These are phyloP conservation scores for Melanostoma scalare DNA, from an alignment of 2,888 invertebrate species.

Conservation along the genomic window DNA sequence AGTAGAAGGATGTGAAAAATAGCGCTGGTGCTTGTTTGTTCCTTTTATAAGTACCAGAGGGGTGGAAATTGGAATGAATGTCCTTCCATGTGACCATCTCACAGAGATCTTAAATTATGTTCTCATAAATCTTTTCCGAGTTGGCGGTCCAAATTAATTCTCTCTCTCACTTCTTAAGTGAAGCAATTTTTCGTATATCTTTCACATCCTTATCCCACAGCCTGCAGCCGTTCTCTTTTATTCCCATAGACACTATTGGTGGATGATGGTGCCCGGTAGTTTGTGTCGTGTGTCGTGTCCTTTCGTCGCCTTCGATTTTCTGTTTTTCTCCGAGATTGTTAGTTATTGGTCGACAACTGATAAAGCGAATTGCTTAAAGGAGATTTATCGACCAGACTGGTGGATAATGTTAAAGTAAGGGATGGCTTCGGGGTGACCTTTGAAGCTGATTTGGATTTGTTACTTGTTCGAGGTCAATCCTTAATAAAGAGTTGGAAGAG, in stretches of 20 bases:
- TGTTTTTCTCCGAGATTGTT: constrained; percentile 62
- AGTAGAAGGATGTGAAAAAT: constrained; percentile 67
- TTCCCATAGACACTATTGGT: constrained; percentile 13
- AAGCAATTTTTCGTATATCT: constrained; percentile 65
- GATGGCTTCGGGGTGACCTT: constrained; percentile 22
- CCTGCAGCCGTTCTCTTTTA: constrained; percentile 9
- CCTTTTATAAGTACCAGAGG: constrained; percentile 1
- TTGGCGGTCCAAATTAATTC: constrained; percentile 72
- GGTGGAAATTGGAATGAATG: constrained; percentile 55
- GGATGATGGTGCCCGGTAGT: constrained; percentile 41
- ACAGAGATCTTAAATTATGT: constrained; percentile 74
- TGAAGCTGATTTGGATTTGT: neutral
- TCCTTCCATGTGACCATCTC: constrained; percentile 69
- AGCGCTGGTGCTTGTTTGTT: constrained; percentile 66
- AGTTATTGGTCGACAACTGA: constrained; percentile 72
- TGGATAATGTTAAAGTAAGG: constrained; percentile 33
- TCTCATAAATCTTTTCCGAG: constrained; percentile 74
- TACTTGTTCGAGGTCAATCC: no score
- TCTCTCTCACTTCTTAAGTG: constrained; percentile 68
- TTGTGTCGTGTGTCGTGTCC: constrained; percentile 61
- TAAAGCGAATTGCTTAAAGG: constrained; percentile 71
- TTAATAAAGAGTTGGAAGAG: no score
- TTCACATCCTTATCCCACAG: constrained; percentile 49
- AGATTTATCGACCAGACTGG: constrained; percentile 64
- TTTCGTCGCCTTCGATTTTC: constrained; percentile 70